Conservation (phyloP, 1,140 invertebrate genomes). For the Drosophila ohnishii region DNA sequence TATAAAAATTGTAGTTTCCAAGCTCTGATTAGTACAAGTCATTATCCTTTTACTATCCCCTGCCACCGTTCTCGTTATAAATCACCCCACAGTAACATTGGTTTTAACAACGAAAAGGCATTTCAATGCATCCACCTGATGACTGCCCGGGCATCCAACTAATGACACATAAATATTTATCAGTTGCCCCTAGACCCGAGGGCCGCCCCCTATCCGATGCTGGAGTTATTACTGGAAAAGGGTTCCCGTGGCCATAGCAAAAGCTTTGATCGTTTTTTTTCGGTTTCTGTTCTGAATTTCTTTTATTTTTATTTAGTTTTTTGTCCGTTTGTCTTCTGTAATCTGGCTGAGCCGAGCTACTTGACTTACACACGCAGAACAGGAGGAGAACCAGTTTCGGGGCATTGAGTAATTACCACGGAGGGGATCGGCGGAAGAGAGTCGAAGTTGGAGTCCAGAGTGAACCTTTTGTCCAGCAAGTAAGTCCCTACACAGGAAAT, state of each 20-base stretch:
- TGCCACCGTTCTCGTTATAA: constrained; percentile 14
- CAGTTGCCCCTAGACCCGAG: constrained; percentile 20
- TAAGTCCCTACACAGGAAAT: constrained; percentile 18
- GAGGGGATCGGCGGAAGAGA: constrained; percentile 5
- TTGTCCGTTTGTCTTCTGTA: constrained; percentile 56
- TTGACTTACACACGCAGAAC: constrained; percentile 76
- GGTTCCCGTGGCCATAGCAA: constrained; percentile 57
- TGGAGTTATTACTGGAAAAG: constrained; percentile 62
- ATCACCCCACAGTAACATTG: constrained; percentile 6
- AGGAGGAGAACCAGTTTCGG: constrained; percentile 68
- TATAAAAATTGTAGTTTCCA: neutral
- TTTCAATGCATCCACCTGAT: constrained; percentile 70
- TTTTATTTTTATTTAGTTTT: neutral
- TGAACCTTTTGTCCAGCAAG: constrained; percentile 68
- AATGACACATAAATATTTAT: constrained; percentile 80
- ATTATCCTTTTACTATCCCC: neutral
- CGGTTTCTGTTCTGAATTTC: constrained; percentile 20
- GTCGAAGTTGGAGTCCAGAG: constrained; percentile 8
- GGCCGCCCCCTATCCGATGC: constrained; percentile 7
- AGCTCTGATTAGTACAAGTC: no score
- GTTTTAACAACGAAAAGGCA: constrained; percentile 35
- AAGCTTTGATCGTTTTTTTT: constrained; percentile 53
- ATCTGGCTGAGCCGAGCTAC: constrained; percentile 73
- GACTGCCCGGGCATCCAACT: constrained; percentile 58
- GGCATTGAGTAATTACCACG: constrained; percentile 72